Evolutionary conservation across 2,797 vertebrate species (phyloP).

Genomic region (Podargus strigoides): DNA sequence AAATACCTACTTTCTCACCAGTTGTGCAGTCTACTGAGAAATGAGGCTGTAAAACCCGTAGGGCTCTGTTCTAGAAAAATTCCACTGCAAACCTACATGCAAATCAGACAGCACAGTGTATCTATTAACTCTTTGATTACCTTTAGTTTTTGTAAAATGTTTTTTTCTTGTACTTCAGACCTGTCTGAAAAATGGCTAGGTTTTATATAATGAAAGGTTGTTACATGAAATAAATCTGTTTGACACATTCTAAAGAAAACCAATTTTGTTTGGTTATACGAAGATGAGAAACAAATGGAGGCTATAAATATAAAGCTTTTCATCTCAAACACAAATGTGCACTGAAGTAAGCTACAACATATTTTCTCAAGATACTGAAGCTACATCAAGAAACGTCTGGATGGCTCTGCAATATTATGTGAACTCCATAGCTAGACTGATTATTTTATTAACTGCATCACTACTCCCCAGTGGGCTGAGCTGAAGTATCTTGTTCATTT

Average conservation of each 20-base stretch:
- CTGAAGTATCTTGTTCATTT: neutral
- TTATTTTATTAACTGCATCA: conserved; percentile 35
- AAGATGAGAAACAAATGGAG: conserved; percentile 2
- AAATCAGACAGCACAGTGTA: neutral
- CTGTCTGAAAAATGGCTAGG: neutral
- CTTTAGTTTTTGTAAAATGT: neutral
- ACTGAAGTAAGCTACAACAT: neutral
- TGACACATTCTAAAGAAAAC: neutral
- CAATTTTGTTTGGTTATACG: neutral
- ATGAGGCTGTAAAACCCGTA: conserved; percentile 46
- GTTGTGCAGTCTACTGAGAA: conserved; percentile 64
- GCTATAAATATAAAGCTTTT: neutral
- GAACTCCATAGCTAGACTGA: neutral
- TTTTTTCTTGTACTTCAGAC: neutral
- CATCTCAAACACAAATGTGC: neutral
- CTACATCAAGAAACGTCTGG: neutral
- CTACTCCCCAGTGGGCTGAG: neutral
- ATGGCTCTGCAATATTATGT: neutral
- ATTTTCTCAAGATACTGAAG: neutral
- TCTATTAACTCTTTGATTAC: neutral
- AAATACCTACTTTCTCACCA: conserved; percentile 39
- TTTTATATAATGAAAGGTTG: neutral
- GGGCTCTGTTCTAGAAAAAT: conserved; percentile 45
- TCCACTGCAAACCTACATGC: conserved; percentile 28
- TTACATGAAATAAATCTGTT: neutral